Conservation (phyloP, 2,888 invertebrate species). For the Polyommatus iphigenia region DNA sequence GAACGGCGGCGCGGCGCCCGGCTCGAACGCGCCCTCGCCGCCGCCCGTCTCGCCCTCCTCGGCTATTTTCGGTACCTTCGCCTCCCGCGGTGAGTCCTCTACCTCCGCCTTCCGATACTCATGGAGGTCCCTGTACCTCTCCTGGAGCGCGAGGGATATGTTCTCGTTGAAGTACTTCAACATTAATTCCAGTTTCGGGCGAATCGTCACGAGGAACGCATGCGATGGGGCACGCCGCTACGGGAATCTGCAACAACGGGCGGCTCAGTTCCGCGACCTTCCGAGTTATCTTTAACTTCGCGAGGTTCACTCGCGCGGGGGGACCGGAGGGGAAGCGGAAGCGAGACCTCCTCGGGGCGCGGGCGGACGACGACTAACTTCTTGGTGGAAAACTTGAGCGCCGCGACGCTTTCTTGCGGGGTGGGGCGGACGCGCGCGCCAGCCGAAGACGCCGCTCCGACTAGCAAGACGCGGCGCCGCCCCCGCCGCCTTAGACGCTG, state of each 20-base stretch:
- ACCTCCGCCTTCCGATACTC: slow-evolving; percentile 77
- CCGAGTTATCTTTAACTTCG: slow-evolving; percentile 40
- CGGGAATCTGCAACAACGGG: slow-evolving; percentile 51
- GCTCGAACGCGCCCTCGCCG: slow-evolving; percentile 74
- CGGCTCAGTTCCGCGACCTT: slow-evolving; percentile 39
- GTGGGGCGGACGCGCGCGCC: slow-evolving; percentile 79
- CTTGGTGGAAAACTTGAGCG: slow-evolving; percentile 80
- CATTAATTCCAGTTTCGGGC: slow-evolving; percentile 77
- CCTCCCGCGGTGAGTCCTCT: slow-evolving; percentile 76
- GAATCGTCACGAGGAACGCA: slow-evolving; percentile 69
- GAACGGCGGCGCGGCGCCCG: slow-evolving; percentile 76
- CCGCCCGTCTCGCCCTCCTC: slow-evolving; percentile 72
- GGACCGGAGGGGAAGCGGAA: slow-evolving; percentile 64
- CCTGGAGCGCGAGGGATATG: slow-evolving; percentile 80
- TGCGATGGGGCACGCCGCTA: slow-evolving; percentile 60
- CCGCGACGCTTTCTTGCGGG: slow-evolving; percentile 78
- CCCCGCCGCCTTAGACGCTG: slow-evolving; percentile 78
- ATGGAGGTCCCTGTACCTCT: slow-evolving; percentile 80
- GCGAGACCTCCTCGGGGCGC: slow-evolving; percentile 78
- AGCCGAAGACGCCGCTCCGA: slow-evolving; percentile 78
- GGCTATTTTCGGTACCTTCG: slow-evolving; percentile 76
- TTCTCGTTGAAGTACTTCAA: slow-evolving; percentile 80
- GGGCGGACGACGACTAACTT: slow-evolving; percentile 81
- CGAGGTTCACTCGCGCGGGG: slow-evolving; percentile 46
- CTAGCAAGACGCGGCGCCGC: slow-evolving; percentile 79